phyloP scores from a whole-genome alignment of 2,113 vertebrate genomes.

The Corythoichthys haematopterus region DNA sequence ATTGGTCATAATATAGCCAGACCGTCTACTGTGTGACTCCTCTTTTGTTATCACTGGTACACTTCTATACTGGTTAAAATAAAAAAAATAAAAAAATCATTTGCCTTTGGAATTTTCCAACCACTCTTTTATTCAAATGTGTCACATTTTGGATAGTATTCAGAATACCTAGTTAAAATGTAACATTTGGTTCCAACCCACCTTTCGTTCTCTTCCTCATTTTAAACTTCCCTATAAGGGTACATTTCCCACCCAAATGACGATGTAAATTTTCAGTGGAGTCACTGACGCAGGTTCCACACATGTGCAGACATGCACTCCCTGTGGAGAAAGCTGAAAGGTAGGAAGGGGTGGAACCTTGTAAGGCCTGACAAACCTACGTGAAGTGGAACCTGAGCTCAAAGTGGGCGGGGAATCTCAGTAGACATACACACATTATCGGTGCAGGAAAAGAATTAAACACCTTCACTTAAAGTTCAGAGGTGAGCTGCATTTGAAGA shows the following conservation, averaged over 20 bases:
- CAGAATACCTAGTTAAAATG: neutral
- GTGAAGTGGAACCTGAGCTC: conserved; percentile 21
- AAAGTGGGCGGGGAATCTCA: conserved; percentile 5
- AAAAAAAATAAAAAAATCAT: too few species aligned
- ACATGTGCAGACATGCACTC: neutral
- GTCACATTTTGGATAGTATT: neutral
- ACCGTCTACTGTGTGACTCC: too few species aligned
- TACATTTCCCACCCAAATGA: neutral
- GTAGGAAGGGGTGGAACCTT: neutral
- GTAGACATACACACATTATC: neutral
- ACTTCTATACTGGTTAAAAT: too few species aligned
- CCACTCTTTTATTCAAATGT: too few species aligned
- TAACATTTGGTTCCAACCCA: neutral
- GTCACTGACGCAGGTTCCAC: neutral
- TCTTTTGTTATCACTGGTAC: too few species aligned
- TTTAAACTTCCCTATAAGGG: neutral
- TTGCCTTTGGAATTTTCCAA: too few species aligned
- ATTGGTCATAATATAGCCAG: too few species aligned
- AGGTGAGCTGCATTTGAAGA: conserved; percentile 6
- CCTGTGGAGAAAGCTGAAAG: neutral
- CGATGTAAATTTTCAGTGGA: neutral
- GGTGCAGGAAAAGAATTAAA: neutral
- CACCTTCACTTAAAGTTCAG: neutral
- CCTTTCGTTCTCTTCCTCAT: neutral
- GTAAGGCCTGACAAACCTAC: conserved; percentile 9